Conservation (phyloP, 2,113 vertebrate species). For the Otis tarda region DNA sequence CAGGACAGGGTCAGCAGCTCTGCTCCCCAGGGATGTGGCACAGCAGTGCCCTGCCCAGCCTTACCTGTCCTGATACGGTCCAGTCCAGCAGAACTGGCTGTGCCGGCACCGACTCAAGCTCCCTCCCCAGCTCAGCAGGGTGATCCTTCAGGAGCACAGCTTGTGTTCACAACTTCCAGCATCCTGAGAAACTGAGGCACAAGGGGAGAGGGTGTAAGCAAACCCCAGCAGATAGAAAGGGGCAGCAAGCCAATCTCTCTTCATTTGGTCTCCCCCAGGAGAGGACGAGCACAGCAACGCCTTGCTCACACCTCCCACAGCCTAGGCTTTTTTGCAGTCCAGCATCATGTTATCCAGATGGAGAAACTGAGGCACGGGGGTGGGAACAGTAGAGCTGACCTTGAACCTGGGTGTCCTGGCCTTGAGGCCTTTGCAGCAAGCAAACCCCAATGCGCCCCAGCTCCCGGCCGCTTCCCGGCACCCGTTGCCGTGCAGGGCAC, state of each 20-base stretch:
- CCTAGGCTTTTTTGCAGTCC: not conserved
- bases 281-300: accelerated
- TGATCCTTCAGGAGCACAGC: not conserved
- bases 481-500: not conserved
- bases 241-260: not conserved
- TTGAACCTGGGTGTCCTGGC: not conserved
- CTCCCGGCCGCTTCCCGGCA: not conserved
- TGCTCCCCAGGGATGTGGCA: not conserved
- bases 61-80: not conserved
- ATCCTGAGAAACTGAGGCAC: not conserved
- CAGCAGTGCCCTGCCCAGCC: not conserved
- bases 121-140: not conserved
- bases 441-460: accelerated
- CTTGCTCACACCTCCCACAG: not conserved
- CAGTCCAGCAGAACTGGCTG: not conserved
- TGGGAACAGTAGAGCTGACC: not conserved
- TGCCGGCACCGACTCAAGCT: not conserved
- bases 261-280: not conserved
- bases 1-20: not conserved
- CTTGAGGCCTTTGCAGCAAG: not conserved
- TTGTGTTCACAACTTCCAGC: not conserved
- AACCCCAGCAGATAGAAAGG: not conserved
- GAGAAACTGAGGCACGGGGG: not conserved
- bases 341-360: accelerated
- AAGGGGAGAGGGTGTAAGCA: accelerated